Percentiles rank a stretch among this genome's conserved stretches.
Conservation (phyloP, 2,113 vertebrate species). For the Limanda limanda region DNA sequence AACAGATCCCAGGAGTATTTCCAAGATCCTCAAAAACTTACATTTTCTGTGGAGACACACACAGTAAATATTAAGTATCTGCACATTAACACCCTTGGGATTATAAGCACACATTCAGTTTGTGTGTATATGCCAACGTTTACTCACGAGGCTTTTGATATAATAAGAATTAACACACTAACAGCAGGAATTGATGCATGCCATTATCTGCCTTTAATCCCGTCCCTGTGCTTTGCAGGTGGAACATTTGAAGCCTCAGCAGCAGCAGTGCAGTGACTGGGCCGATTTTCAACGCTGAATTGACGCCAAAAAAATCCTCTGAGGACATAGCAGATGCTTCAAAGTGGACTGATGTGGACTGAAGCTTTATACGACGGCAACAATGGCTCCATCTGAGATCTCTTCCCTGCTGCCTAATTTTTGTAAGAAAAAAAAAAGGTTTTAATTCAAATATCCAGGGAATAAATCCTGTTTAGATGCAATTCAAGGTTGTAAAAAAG, state of each 20-base stretch:
- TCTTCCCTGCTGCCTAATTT: slow-evolving; percentile 15
- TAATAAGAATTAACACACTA: slow-evolving; percentile 25
- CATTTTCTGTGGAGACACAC: slow-evolving; percentile 5
- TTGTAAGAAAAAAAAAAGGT: neutral
- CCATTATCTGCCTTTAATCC: slow-evolving; percentile 50
- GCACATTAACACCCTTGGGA: slow-evolving; percentile 14
- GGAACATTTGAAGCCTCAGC: slow-evolving; percentile 44
- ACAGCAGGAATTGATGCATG: slow-evolving; percentile 41
- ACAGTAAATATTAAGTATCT: neutral
- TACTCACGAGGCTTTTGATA: slow-evolving; percentile 20
- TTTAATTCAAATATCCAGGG: neutral
- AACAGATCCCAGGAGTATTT: slow-evolving; percentile 25
- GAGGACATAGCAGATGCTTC: slow-evolving; percentile 24
- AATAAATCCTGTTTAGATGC: slow-evolving; percentile 19
- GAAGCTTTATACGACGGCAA: slow-evolving; percentile 31
- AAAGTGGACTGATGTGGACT: slow-evolving; percentile 19
- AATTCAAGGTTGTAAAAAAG: no score
- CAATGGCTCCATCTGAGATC: neutral
- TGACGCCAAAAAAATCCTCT: neutral
- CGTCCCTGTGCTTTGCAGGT: slow-evolving; percentile 25
- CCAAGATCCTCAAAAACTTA: slow-evolving; percentile 19
- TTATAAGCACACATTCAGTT: neutral
- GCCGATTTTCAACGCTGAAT: slow-evolving; percentile 28
- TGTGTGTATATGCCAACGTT: neutral
- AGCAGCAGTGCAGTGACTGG: slow-evolving; percentile 10